Evolutionary conservation across 1,140 invertebrate genomes (phyloP), one percentile per base, ranked within the genome.

Genomic region (Zelostemma sp.): DNA sequence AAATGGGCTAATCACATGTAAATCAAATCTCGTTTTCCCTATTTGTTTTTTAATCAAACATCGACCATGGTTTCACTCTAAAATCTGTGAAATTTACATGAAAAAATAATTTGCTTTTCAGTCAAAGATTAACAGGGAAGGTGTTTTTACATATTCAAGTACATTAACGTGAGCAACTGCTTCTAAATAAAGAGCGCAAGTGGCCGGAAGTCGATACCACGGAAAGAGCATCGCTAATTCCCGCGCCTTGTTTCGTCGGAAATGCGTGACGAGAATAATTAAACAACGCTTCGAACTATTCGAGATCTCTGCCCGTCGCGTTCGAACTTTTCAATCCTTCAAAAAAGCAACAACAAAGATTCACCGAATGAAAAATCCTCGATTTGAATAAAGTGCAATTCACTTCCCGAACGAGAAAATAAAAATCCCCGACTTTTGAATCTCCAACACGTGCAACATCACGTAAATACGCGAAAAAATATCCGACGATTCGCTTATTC

Each of bases 1-100:
- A 68, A 59, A 56, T 60, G 46, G 38, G 54, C 56, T 33, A 60
- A 60, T 60, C 46, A 35, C 6, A 9, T n/a, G 33, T 35, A 35
- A 35, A 28, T 28, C 25, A 8, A 35, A 11, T 35, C 11, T 2
- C 33, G 3, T 35, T n/a, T 5, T n/a, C 21, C 21, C 21, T n/a
- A n/a, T n/a, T n/a, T n/a, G n/a, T 28, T 28, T 8, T 4, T 28
- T 28, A 28, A 35, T 35, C 6, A 35, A 35, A 35, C 46, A 41
- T 45, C 9, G 55, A 18, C 12, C 1, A 28, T 28, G n/a, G 3
- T 8, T n/a, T 35, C 33, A 9, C 11, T 35, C 2, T 35, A 2
- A 1, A 35, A 11, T 35, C 11, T n/a, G 33, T 6, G 33, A n/a
- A 35, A 35, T 35, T 35, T 35, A 35, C 33, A 35, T 35, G 6